phyloP scores from a whole-genome alignment of 2,113 vertebrate species.

The Phrynosoma platyrhinos region DNA sequence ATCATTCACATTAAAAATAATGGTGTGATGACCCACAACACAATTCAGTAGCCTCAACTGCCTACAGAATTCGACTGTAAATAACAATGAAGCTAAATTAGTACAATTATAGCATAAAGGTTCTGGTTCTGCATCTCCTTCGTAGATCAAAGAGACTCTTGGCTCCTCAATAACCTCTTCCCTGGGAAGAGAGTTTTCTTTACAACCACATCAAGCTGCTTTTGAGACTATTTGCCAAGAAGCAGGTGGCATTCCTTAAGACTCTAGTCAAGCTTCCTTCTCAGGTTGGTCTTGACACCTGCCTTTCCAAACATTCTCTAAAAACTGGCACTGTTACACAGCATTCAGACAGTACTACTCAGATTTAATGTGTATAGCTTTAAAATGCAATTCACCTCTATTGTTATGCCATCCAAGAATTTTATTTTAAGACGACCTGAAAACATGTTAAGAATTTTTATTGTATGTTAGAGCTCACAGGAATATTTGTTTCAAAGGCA shows the following conservation, averaged over 20 bases:
- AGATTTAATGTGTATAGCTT: neutral
- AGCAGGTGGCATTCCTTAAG: neutral
- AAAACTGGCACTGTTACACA: neutral
- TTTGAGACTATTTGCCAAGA: constrained; percentile 5
- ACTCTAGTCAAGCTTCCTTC: neutral
- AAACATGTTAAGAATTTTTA: neutral
- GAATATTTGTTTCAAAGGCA: neutral
- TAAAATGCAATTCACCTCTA: neutral
- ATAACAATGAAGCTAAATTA: neutral
- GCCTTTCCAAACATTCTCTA: neutral
- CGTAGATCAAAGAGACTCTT: neutral
- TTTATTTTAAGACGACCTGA: neutral
- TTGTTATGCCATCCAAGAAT: neutral
- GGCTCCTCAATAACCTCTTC: neutral
- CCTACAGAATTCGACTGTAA: neutral
- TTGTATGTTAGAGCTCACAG: neutral
- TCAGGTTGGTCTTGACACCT: neutral
- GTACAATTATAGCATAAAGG: neutral
- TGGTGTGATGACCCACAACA: neutral
- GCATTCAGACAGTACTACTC: neutral
- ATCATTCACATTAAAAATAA: neutral
- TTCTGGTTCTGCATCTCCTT: neutral
- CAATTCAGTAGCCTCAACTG: neutral
- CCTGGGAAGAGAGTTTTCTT: neutral
- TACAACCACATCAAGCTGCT: neutral